Conservation (phyloP, 2,113 vertebrate genomes). For the Pituophis catenifer region DNA sequence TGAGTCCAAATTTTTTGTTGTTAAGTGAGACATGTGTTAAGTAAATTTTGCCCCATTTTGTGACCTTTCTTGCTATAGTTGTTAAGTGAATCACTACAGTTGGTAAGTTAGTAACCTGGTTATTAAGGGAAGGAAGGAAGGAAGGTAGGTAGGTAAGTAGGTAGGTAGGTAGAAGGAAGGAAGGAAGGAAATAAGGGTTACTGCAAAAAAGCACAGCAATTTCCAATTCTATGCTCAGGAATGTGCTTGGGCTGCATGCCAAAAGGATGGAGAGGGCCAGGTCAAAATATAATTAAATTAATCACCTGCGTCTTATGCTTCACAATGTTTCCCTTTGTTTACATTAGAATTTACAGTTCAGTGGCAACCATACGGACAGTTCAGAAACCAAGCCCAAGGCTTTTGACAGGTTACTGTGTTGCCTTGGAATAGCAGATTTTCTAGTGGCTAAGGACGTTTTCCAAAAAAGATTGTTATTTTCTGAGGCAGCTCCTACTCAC, state of each 20-base stretch:
- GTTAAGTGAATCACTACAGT: not conserved
- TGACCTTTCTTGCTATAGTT: not conserved
- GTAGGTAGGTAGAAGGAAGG: not conserved
- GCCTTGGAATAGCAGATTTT: not conserved
- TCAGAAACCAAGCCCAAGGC: not conserved
- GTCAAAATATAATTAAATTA: not conserved
- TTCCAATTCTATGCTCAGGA: not conserved
- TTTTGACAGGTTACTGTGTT: not conserved
- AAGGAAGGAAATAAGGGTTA: not conserved
- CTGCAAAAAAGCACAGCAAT: not conserved
- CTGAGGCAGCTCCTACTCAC: not conserved
- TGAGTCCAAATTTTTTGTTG: not conserved
- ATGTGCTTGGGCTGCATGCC: not conserved
- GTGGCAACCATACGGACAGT: not conserved
- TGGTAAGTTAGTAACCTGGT: not conserved
- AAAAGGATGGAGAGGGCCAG: not conserved
- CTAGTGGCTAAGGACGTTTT: not conserved
- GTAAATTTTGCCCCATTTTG: not conserved
- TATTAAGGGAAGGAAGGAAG: not conserved
- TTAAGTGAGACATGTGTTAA: not conserved
- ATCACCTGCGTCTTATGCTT: not conserved
- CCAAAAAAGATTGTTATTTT: not conserved
- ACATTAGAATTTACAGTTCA: not conserved
- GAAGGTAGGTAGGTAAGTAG: too few relatives aligned
- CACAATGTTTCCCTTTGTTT: not conserved